phyloP scores from a whole-genome alignment of 2,797 vertebrate species.

The Botia almorhae region DNA sequence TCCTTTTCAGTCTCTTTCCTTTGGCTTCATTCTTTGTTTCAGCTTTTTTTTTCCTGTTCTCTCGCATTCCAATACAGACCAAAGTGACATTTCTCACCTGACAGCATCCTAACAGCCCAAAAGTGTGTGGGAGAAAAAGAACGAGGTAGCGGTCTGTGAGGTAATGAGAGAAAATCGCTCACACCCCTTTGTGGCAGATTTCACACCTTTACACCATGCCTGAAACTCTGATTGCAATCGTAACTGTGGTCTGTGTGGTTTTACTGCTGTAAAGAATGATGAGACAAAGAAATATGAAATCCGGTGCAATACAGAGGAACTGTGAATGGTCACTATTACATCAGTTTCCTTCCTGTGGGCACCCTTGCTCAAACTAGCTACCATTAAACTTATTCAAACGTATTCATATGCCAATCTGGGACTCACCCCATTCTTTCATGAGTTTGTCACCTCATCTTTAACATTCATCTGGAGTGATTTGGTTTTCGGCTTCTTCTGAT shows the following conservation, averaged over 20 bases:
- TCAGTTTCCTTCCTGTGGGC: conserved; percentile 31
- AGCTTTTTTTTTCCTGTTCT: not conserved
- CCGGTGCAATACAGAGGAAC: not conserved
- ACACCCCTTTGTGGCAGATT: conserved; percentile 20
- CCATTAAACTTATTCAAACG: not conserved
- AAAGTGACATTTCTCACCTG: not conserved
- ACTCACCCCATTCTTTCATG: not conserved
- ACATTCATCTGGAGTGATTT: not conserved
- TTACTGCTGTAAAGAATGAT: not conserved
- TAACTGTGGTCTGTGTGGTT: conserved; percentile 13
- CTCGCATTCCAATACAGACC: not conserved
- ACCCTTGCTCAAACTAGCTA: not conserved
- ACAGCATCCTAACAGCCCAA: not conserved
- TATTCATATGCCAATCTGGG: not conserved
- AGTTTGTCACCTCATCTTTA: not conserved
- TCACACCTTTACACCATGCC: not conserved
- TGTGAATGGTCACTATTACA: conserved; percentile 1
- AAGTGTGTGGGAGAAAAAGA: conserved; percentile 9
- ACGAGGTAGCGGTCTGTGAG: not conserved
- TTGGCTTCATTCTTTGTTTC: not conserved
- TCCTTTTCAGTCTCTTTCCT: not conserved
- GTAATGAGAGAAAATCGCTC: not conserved
- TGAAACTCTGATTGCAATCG: conserved; percentile 40
- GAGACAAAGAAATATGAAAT: not conserved
- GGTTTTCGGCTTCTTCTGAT: not conserved